Base-by-base conservation (phyloP, 1,140 invertebrate species). In the Calycopis cecrops region DNA sequence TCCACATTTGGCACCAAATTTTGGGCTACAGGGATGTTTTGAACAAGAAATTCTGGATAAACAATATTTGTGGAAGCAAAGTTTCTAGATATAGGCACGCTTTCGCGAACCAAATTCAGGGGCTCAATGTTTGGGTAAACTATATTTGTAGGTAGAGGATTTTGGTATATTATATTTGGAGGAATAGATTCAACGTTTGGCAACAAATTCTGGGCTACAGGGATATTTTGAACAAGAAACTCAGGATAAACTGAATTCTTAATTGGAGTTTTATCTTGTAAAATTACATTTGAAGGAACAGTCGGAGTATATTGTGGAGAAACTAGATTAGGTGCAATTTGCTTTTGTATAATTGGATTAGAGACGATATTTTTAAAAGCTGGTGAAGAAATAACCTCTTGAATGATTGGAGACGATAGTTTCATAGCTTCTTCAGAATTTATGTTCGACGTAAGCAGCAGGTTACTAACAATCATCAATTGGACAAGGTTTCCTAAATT, bases 381-480 rank as follows among this genome's bases (percentile, higher is more conserved):
- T 60, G 70, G 67, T 0, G 72, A 70, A 7, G 69, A 60, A 0
- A 81, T 51, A 0, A 73, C 40, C 52, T 81, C 74, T 18, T 73
- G 75, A 7, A 83, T 52, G 33, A 79, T 62, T 1, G 78, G 76
- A 11, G 60, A 44, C 18, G 73, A 69, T 11, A 81, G 50, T 52
- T 78, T 59, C 9, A 71, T 44, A 12, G 68, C 69, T 17, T 74
- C 33, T 17, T 75, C 63, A 0, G 68, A 62, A 16, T 63, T 67
- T 3, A 65, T 67, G 40, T 65, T 67, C 0, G 53, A 67, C 37
- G 72, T 76, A 44, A 80, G 71, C 9, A 85, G 50, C 28, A 83
- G 55, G 59, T 83, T 80, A 37, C 62, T 65, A 4, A 83, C 79
- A 16, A 79, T 77, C 82, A 85, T 81, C 0, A 85, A 47, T 33